Base-by-base conservation (phyloP, 2,888 invertebrate species). In the Catocala sponsa region DNA sequence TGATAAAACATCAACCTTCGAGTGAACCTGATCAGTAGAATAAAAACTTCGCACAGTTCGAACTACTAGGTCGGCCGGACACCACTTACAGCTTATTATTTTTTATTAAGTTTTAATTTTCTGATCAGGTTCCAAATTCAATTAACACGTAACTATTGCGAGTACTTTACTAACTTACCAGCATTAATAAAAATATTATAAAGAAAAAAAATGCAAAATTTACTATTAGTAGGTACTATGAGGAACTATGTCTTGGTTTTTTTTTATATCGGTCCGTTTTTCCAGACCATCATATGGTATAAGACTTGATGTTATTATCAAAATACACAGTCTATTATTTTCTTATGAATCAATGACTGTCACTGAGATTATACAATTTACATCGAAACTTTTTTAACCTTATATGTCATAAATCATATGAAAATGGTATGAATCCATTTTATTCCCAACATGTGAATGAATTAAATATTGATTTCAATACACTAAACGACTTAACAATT, bases 161-260 rank as follows among this genome's bases (percentile, higher is more conserved):
- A 89, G 84, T 90, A 91, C 85, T 87, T 88, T 81, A 88, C 90
- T 92, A 92, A 90, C 92, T 92, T 93, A 94, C 85, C 58, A 86
- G 90, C 87, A 88, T 83, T 88, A 91, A 89, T 78, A 87, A 89
- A 90, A 89, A 86, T 83, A 86, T 88, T 85, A 86, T 86, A 87
- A 91, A 90, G 87, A 91, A 75, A 75, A n/a, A 82, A 85, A 94
- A 94, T 94, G 93, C 94, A 94, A 87, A 90, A 91, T 91, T 92
- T 92, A 91, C 92, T 93, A 92, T 92, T 88, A 90, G 91, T 94
- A 94, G 93, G 93, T 94, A 94, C 94, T 92, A 92, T 92, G 90
- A 94, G 94, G 94, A 94, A 94, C 94, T 94, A 92, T 94, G 81
- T 90, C 86, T 90, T 94, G 92, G 91, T 92, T 87, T 83, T 83